Evolutionary conservation across 2,113 vertebrate genomes (phyloP).

Genomic region (Phylloscopus trochilus): DNA sequence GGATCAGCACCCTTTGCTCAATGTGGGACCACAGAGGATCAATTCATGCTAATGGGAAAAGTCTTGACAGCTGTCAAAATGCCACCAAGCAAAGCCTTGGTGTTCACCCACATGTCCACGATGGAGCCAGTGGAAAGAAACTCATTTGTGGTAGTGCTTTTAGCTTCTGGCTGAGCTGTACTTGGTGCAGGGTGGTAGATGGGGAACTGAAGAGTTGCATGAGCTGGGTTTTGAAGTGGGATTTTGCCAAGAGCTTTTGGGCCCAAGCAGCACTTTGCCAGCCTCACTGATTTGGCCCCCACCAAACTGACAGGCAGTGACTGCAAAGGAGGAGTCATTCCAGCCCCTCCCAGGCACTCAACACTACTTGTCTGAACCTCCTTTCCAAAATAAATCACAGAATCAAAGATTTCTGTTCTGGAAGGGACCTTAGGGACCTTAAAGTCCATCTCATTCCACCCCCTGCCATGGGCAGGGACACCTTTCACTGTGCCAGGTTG

Average conservation of each 20-base stretch:
- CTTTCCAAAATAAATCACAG: background rate
- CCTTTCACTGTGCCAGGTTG: fast-evolving
- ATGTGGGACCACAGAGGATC: background rate
- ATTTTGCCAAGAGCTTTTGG: background rate
- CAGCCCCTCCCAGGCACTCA: background rate
- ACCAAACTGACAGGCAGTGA: background rate
- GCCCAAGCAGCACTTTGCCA: background rate
- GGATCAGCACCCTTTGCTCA: background rate
- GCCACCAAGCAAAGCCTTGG: background rate
- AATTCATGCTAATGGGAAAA: fast-evolving
- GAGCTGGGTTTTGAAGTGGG: background rate
- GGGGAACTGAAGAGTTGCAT: background rate
- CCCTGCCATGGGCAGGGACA: background rate
- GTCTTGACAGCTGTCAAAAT: background rate
- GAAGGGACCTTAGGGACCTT: background rate
- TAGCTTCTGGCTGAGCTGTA: constrained; percentile 36
- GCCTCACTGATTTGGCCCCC: fast-evolving
- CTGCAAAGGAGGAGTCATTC: background rate
- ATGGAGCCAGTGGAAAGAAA: background rate
- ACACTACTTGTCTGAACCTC: background rate
- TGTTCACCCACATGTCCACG: fast-evolving
- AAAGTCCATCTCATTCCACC: background rate
- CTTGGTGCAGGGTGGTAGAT: background rate
- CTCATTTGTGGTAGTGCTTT: background rate
- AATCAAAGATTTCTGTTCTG: background rate